A percentile compares a stretch with the other conserved stretches of the same genome.
Conservation (phyloP, 2,888 invertebrate genomes). For the Spodoptera picta region DNA sequence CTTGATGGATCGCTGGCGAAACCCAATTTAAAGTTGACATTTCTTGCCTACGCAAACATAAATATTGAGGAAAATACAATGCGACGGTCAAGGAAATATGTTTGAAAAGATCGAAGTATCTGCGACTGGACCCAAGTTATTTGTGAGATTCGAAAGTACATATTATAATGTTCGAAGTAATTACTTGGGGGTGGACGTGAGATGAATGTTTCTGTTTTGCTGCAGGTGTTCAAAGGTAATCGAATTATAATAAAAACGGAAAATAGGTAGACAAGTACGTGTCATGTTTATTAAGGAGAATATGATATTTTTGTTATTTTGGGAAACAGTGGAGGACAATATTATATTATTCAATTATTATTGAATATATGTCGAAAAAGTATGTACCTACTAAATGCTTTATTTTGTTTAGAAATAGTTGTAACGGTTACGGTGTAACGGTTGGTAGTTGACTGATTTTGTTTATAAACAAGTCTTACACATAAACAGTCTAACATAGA, state of each 20-base stretch:
- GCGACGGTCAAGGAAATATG: constrained; percentile 9
- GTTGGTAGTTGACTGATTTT: no score
- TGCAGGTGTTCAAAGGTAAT: constrained; percentile 29
- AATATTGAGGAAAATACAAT: constrained; percentile 24
- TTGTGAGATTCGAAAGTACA: constrained; percentile 24
- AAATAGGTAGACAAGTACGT: constrained; percentile 13
- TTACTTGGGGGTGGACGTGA: constrained; percentile 41
- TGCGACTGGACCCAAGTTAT: constrained; percentile 23
- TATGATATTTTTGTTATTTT: neutral
- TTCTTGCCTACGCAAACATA: constrained; percentile 18
- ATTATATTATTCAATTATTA: no score
- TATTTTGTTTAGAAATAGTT: no score
- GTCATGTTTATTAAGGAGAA: neutral
- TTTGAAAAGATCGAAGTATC: constrained; percentile 31
- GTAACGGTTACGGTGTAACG: no score
- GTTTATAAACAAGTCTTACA: no score
- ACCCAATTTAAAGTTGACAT: constrained; percentile 37
- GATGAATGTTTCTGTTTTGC: constrained; percentile 17
- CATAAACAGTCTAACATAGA: no score
- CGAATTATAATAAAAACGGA: constrained; percentile 32
- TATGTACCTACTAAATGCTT: no score
- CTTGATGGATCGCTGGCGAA: constrained; percentile 24
- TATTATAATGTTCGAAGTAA: constrained; percentile 49
- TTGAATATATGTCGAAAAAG: no score
- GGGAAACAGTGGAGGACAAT: no score